Evolutionary conservation across 2,888 invertebrate genomes (phyloP).

Genomic region (Microplitis manilae): DNA sequence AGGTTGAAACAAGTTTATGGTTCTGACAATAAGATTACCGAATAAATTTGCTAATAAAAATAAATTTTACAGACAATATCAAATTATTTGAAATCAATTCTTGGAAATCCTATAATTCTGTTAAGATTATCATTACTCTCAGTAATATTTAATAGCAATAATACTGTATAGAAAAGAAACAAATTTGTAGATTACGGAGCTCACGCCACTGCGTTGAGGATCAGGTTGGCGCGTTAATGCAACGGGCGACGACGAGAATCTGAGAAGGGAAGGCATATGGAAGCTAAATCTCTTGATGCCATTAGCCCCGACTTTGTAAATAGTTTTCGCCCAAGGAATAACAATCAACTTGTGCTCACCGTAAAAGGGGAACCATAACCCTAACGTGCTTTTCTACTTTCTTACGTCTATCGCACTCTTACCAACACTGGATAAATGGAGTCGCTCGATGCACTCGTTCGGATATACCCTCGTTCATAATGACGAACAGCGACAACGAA

Average conservation of each 20-base stretch:
- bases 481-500: conserved; percentile 1
- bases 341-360: conserved; percentile 60
- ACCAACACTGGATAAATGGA: neutral
- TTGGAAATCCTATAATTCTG: neutral
- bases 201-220: conserved; percentile 26
- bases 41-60: conserved; percentile 12
- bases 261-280: conserved; percentile 57
- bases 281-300: conserved; percentile 68
- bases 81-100: neutral
- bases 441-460: neutral
- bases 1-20: conserved; percentile 53
- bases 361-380: conserved; percentile 48
- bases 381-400: conserved; percentile 48
- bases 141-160: conserved; percentile 2
- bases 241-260: conserved; percentile 37
- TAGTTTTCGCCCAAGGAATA: conserved; percentile 70
- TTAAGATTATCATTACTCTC: conserved; percentile 7
- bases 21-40: neutral
- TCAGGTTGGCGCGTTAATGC: conserved; percentile 34
- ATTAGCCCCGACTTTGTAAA: conserved; percentile 70
- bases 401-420: neutral
- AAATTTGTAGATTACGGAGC: conserved; percentile 22
- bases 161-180: conserved; percentile 14
- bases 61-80: conserved; percentile 1
- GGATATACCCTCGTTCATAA: neutral